Evolutionary conservation across 64 coral and sea anemone genomes (phyloP).

Genomic region (Actinia equina): DNA sequence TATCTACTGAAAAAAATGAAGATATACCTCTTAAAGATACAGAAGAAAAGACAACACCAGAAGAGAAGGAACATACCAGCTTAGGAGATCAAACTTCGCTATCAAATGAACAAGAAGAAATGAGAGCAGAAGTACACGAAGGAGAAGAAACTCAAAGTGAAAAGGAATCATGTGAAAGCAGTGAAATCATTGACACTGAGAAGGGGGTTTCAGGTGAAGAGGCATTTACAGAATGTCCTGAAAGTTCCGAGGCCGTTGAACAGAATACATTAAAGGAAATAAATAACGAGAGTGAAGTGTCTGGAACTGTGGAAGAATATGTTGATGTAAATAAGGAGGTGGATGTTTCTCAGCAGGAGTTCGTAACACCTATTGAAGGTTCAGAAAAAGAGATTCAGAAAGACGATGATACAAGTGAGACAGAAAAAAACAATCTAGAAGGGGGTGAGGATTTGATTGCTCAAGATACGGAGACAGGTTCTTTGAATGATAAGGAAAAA

Average conservation of each 20-base stretch:
- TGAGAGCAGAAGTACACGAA: not conserved
- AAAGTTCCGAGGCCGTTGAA: not conserved
- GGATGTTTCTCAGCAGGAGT: not conserved
- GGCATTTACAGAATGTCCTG: not conserved
- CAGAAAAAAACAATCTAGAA: not conserved
- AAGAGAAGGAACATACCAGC: not conserved
- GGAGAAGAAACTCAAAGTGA: not conserved
- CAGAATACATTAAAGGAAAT: not conserved
- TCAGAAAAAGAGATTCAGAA: not conserved
- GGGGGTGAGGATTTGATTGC: not conserved
- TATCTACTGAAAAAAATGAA: not conserved
- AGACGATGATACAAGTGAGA: not conserved
- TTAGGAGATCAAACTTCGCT: not conserved
- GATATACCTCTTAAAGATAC: not conserved
- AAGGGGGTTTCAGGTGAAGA: not conserved
- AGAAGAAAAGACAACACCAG: not conserved
- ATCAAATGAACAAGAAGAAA: not conserved
- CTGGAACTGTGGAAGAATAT: not conserved
- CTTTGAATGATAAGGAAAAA: not conserved
- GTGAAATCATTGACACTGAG: not conserved
- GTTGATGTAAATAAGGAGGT: not conserved
- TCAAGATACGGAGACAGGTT: not conserved
- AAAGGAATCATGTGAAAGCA: not conserved
- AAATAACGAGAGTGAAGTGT: not conserved
- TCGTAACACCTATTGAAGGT: not conserved